Evolutionary conservation across 2,797 vertebrate species (phyloP).

Genomic region (Manis crassicaudata): DNA sequence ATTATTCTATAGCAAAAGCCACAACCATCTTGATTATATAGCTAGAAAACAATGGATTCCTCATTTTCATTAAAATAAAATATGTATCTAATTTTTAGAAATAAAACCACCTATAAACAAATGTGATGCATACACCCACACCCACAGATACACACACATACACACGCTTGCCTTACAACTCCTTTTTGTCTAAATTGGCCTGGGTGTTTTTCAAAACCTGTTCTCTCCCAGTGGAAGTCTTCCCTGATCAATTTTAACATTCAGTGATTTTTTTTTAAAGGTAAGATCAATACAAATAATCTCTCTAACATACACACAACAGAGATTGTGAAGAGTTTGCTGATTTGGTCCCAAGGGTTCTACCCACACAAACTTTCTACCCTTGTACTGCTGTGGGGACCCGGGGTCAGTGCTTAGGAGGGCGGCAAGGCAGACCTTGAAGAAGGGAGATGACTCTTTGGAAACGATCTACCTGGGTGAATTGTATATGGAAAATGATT

Average conservation of each 20-base stretch:
- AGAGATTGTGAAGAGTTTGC: conserved; percentile 64
- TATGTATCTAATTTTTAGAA: conserved; percentile 1
- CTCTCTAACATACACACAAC: conserved; percentile 64
- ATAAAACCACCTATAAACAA: conserved; percentile 26
- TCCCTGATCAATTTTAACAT: conserved; percentile 75
- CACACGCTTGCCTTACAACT: not conserved
- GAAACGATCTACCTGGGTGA: not conserved
- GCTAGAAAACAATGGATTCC: not conserved
- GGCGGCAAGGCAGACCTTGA: not conserved
- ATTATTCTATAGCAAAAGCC: conserved; percentile 22
- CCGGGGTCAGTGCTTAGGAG: not conserved
- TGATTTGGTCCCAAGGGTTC: conserved; percentile 50
- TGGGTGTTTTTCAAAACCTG: conserved; percentile 62
- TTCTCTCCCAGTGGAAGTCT: conserved; percentile 64
- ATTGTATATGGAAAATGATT: conserved; percentile 1
- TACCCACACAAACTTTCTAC: not conserved
- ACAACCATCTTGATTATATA: conserved; percentile 38
- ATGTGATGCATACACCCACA: not conserved
- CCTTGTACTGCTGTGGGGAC: not conserved
- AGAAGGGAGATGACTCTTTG: not conserved
- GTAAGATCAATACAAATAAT: conserved; percentile 77
- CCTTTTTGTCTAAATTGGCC: conserved; percentile 58
- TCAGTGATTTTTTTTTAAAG: conserved; percentile 59
- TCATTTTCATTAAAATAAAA: conserved; percentile 55
- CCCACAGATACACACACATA: not conserved